Evolutionary conservation across 2,888 invertebrate species (phyloP), one percentile per base, ranked within the genome.

Genomic region (Dryobota labecula): DNA sequence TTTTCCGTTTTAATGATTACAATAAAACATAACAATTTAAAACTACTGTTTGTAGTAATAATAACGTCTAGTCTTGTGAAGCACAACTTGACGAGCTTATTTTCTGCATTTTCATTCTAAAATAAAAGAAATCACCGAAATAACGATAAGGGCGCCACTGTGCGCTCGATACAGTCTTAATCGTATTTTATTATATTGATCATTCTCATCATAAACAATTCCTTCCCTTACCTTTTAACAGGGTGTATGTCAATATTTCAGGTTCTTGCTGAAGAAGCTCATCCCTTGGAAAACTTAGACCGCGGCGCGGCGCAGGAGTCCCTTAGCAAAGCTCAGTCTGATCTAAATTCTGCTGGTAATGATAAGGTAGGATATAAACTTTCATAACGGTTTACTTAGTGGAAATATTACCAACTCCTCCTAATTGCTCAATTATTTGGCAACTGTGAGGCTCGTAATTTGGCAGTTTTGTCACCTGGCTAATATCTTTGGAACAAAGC

Each of bases 261-360:
- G 97, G 97, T 99, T 66, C 95, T 99, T 83, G 99, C 99, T 45
- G 99, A 99, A 94, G 99, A 99, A 96, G 99, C 99, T 15, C 98
- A 98, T 88, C 97, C 97, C 18, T 89, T 99, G 58, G 99, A 98
- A 85, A 97, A 97, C 87, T 93, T 99, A 76, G 99, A 99, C 94
- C 93, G 96, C 60, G 93, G 96, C 67, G 98, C 98, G 63, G 98
- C 98, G 54, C 97, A 97, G 89, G 99, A 99, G 85, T 96, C 98
- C 58, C 96, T 99, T 60, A 96, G 95, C 89, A 97, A 98, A 95
- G 99, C 99, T 18, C 98, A 99, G 92, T 97, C 97, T 70, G 97
- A 98, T 91, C 91, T 98, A 41, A 96, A 96, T 70, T 97, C 98
- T n/a, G 99, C 99, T 27, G 94, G 96, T 13, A 97, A 97, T 68